Base-by-base conservation (phyloP, 1,140 invertebrate species). In the Drosophila sulfurigaster region DNA sequence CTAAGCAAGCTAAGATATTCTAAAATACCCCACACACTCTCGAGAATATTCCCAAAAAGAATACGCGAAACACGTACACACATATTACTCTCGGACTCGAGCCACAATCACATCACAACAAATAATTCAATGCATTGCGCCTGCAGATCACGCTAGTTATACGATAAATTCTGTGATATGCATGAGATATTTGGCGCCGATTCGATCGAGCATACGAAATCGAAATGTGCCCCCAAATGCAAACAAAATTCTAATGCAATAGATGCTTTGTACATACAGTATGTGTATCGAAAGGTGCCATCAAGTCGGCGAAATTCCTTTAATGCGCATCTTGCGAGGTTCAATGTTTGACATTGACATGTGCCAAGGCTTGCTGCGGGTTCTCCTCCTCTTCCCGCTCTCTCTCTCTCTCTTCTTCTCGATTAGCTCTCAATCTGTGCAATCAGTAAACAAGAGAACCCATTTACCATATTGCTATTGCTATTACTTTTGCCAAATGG, bases 281-380 rank as follows among this genome's bases (percentile, higher is more conserved):
- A 38, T 32, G 35, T 41, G 25, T n/a, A 48, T 48, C 45, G 78
- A 81, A 88, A 89, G 85, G 85, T 89, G 85, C 81, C 86, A 81
- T 38, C 30, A 85, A 90, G 86, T 89, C 86, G 81, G 75, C 45
- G 51, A 81, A 85, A 90, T 89, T 83, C 81, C 85, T 85, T 77
- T 74, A 79, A 81, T 81, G 78, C 86, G 81, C 75, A 66, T 68
- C 60, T 43, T 41, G 13, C 43, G 25, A 8, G 63, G 82, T 82
- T 87, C 79, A 87, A 87, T 66, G 82, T 15, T 87, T 81, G 81
- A 76, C 81, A 85, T 85, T 85, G 85, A 89, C 85, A 81, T 80
- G 78, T 79, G 74, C 75, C 83, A 86, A 86, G 71, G 81, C 62
- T 32, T 54, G 11, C 25, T 63, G 49, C 45, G 25, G 20, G 54